phyloP scores from a whole-genome alignment of 1,140 invertebrate species.

The Drosophila aff. region DNA sequence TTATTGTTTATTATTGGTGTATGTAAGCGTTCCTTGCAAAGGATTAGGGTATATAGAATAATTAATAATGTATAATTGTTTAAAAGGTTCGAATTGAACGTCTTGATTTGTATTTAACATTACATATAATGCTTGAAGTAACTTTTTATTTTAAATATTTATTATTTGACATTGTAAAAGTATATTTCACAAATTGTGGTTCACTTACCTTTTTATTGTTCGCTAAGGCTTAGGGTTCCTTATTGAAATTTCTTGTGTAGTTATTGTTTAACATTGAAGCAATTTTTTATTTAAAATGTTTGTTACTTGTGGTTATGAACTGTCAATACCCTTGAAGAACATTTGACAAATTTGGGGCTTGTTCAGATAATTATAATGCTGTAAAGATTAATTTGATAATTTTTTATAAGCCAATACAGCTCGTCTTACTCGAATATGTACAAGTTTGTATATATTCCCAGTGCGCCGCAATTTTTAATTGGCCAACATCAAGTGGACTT shows the following conservation, averaged over 20 bases:
- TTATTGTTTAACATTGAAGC: neutral
- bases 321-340: neutral
- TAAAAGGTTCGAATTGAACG: no score
- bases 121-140: neutral
- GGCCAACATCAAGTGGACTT: constrained; percentile 28
- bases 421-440: neutral
- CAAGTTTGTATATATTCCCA: neutral
- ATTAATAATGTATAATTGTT: no score
- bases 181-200: neutral
- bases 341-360: neutral
- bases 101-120: neutral
- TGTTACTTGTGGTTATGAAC: neutral
- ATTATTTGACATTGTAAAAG: neutral
- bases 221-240: no score
- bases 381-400: constrained; percentile 20
- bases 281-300: neutral
- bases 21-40: neutral
- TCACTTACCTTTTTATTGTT: neutral
- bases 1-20: neutral
- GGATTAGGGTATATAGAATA: no score
- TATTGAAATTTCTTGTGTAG: no score
- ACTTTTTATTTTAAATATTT: neutral
- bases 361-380: constrained; percentile 4
- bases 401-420: constrained; percentile 2
- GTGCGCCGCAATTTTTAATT: constrained; percentile 1